These are phyloP conservation scores for Micoletzkya japonica DNA, from an alignment of 2,888 invertebrate species.

Conservation along the genomic window DNA sequence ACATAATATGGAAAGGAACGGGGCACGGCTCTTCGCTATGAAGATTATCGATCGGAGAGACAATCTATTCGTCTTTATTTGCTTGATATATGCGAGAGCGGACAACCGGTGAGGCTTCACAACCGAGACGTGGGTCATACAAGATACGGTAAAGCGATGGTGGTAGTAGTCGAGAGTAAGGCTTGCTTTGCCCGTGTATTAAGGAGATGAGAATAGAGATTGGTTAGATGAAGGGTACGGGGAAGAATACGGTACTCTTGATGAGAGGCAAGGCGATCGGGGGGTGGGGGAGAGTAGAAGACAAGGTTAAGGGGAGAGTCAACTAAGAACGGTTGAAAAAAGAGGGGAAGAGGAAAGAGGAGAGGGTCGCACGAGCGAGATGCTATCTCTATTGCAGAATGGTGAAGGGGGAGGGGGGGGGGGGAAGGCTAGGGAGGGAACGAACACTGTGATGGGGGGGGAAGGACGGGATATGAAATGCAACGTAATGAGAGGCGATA, in stretches of 20 bases:
- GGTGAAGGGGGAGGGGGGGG: neutral
- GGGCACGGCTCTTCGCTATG: too few relatives aligned
- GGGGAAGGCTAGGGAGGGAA: neutral
- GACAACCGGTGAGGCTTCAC: constrained; percentile 6
- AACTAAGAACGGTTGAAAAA: neutral
- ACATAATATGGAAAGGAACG: too few relatives aligned
- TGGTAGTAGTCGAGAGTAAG: too few relatives aligned
- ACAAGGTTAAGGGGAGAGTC: neutral
- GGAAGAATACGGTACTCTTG: neutral
- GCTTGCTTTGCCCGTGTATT: too few relatives aligned
- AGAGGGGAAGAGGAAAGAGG: neutral
- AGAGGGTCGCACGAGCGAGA: neutral
- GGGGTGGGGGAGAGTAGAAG: neutral
- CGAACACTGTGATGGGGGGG: neutral
- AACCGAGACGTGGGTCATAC: neutral
- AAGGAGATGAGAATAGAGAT: too few relatives aligned
- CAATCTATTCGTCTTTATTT: too few relatives aligned
- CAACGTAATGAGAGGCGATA: neutral
- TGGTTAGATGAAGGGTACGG: neutral
- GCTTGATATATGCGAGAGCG: too few relatives aligned
- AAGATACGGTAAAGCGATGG: neutral
- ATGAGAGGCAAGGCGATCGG: neutral
- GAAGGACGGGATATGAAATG: constrained; percentile 1
- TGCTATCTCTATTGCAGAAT: too few relatives aligned
- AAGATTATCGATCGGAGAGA: too few relatives aligned